Evolutionary conservation across 1,140 invertebrate genomes (phyloP), one percentile per base, ranked within the genome.

Genomic region (Drosophila bipectinata): DNA sequence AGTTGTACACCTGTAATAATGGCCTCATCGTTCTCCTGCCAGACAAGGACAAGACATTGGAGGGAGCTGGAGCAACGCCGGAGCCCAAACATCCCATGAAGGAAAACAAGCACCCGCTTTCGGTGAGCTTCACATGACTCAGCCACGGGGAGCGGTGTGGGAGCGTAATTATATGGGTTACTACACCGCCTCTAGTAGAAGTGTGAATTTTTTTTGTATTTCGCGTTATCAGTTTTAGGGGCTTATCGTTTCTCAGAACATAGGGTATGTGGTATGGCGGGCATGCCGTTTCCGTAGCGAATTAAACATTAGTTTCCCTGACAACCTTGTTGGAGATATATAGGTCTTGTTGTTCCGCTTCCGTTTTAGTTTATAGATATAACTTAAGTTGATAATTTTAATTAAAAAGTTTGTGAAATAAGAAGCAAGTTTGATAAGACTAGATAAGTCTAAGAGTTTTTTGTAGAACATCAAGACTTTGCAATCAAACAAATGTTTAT

Each of bases 51-150:
- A 32, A 44, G 2, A 60, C 62, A 6, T 37, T 28, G 12, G 8
- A 37, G 1, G 63, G 71, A 6, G 39, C 2, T 8, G 12, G 32
- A 3, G 30, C n/a, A 0, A 41, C 53, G 8, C 67, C 41, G 44
- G 67, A 71, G 14, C 63, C 63, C 3, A 71, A 69, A 14, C 80
- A 87, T 49, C 61, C 66, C 4, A 56, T 77, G 39, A 59, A 72
- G 34, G 53, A 79, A 18, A 54, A 66, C 53, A 71, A 82, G 56
- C 79, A 88, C 79, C 88, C 88, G 24, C 68, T 84, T 54, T 82
- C 83, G 80, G 88, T 90, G 77, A 77, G 34, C 71, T 15, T n/a
- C 8, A 7, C 18, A 49, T 80, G 72, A 76, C 47, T 73, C 72
- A 77, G 34, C 39, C 39, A n/a, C 1, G 10, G 34, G 5, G 48